Percentiles rank a stretch among this genome's conserved stretches.
Evolutionary conservation across 2,888 invertebrate genomes (phyloP).

Genomic region (Actias luna): DNA sequence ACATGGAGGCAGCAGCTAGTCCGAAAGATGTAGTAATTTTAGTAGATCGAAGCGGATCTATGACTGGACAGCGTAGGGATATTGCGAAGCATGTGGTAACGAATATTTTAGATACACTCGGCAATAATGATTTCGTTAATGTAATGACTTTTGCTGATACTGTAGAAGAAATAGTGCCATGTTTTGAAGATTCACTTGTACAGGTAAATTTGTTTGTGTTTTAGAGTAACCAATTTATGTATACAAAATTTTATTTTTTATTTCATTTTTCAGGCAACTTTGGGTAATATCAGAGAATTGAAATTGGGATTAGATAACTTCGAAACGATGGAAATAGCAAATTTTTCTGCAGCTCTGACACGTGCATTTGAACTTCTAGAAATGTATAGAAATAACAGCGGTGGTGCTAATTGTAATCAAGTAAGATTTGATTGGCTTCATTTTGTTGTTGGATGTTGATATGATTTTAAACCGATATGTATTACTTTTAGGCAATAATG

Average conservation of each 20-base stretch:
- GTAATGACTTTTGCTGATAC: constrained; percentile 94
- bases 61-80: constrained; percentile 93
- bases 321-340: constrained; percentile 94
- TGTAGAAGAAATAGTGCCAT: constrained; percentile 91
- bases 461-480: constrained; percentile 7
- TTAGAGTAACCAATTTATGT: neutral
- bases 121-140: constrained; percentile 99
- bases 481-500: constrained; percentile 93
- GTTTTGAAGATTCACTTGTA: constrained; percentile 94
- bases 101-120: constrained; percentile 96
- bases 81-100: constrained; percentile 94
- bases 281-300: constrained; percentile 91
- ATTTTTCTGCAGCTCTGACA: constrained; percentile 94
- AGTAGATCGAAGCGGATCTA: constrained; percentile 94
- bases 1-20: constrained; percentile 98
- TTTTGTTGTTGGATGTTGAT: neutral
- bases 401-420: constrained; percentile 84
- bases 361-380: constrained; percentile 94
- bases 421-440: constrained; percentile 33
- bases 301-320: constrained; percentile 90
- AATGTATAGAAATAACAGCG: constrained; percentile 82
- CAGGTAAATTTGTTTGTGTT: constrained; percentile 82
- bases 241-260: constrained; percentile 5
- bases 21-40: constrained; percentile 96
- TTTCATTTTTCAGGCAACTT: constrained; percentile 84